Evolutionary conservation across 2,797 vertebrate species (phyloP), one percentile per base, ranked within the genome.

Genomic region (Mareca strepera): DNA sequence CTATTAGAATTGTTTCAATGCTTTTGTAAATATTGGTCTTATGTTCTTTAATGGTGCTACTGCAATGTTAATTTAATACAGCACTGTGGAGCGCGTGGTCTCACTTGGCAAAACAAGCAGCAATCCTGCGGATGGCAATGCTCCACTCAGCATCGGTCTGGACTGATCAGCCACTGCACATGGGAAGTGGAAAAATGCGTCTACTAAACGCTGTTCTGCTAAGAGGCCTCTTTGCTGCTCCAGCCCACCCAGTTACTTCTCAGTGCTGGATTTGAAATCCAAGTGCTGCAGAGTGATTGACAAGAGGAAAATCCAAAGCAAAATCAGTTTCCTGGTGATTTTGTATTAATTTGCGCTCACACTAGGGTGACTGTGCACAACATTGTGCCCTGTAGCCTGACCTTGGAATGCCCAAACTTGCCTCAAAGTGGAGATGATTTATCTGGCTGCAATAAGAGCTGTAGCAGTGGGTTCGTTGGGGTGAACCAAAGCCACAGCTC

Each of bases 401-500:
- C 12, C 26, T n/a, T 3, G 1, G 14, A 35, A 8, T 17, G 26
- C 48, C 69, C 13, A 2, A 17, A 23, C 8, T 6, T 13, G 15
- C 44, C 70, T 15, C 37, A 3, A 25, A 52, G 59, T 52, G 31
- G 28, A 25, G 20, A 2, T 5, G 50, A 5, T 15, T 37, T 25
- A 1, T 11, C 31, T 8, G 29, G 46, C 25, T 18, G 17, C 31
- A 8, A 26, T 1, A 11, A 29, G 28, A 67, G 35, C 59, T 11
- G 28, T 18, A 3, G 13, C 48, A 20, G 14, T 2, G 1, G 22
- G 25, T 33, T 50, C 48, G 7, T 9, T 2, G 2, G 12, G 43
- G n/a, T 1, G n/a, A 28, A 8, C 11, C 7, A 0, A n/a, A 33
- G 20, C 44, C 3, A 1, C 3, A 41, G 52, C 10, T n/a, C 31